These are phyloP conservation scores for Styela clava DNA, from an alignment of 23 tunicate species.

Conservation along the genomic window DNA sequence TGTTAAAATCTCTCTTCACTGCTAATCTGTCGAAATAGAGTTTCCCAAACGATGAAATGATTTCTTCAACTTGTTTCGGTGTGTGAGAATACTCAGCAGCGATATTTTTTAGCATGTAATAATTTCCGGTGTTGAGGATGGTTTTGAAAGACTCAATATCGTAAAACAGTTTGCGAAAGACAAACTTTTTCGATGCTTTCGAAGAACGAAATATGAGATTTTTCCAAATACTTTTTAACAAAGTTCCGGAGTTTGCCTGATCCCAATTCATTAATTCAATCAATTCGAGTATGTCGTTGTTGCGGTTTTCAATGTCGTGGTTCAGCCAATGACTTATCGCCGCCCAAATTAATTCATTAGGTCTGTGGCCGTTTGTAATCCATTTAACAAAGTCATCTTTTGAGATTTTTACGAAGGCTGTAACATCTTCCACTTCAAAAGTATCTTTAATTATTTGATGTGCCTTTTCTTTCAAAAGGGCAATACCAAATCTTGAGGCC, in stretches of 20 bases:
- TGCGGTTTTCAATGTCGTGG: background rate
- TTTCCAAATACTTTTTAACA: background rate
- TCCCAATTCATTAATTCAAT: background rate
- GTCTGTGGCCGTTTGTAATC: no score
- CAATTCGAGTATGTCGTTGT: background rate
- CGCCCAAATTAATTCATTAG: no score
- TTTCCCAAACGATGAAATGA: background rate
- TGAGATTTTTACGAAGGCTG: no score
- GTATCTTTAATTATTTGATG: no score
- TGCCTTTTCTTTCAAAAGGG: no score
- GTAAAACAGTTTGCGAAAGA: no score
- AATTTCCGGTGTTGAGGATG: background rate
- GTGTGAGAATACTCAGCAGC: background rate
- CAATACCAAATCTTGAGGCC: no score
- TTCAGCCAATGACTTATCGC: background rate
- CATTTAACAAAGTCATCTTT: no score
- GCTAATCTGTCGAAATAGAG: background rate
- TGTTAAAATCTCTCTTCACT: background rate
- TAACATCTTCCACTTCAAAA: no score
- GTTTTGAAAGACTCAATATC: background rate
- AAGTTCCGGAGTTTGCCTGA: background rate
- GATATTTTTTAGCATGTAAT: background rate
- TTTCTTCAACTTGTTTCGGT: background rate
- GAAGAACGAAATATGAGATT: background rate
- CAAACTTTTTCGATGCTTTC: no score